Percentiles rank a stretch among this genome's conserved stretches.
phyloP scores from a whole-genome alignment of 1,140 invertebrate species.

The Lasaia peninsularis region DNA sequence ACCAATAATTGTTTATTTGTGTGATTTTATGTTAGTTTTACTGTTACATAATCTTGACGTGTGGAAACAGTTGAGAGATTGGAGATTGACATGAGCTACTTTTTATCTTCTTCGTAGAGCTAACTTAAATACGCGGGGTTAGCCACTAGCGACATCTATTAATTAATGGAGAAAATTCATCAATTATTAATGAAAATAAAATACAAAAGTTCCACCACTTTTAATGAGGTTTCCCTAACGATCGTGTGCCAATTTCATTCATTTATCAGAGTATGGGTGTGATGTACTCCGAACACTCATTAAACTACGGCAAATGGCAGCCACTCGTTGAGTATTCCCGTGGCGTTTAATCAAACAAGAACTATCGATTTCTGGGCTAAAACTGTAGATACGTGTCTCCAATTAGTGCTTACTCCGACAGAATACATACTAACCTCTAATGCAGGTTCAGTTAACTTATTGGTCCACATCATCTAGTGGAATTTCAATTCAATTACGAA shows the following conservation, averaged over 20 bases:
- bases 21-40: too few species aligned
- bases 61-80: not conserved
- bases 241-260: constrained; percentile 37
- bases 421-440: constrained; percentile 34
- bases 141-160: too few species aligned
- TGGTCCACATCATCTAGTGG: not conserved
- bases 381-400: constrained; percentile 52
- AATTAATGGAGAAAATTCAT: not conserved
- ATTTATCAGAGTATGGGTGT: constrained; percentile 30
- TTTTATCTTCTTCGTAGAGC: too few species aligned
- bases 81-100: too few species aligned
- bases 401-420: constrained; percentile 47
- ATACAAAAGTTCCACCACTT: not conserved
- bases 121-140: too few species aligned
- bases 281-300: constrained; percentile 23
- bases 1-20: too few species aligned
- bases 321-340: constrained; percentile 42
- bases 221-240: constrained; percentile 11
- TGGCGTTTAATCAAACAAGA: constrained; percentile 55
- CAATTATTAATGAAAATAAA: not conserved
- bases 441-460: constrained; percentile 10
- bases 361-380: constrained; percentile 56
- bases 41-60: too few species aligned
- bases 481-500: not conserved
- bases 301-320: constrained; percentile 34